A percentile compares a stretch with the other conserved stretches of the same genome.
phyloP scores from a whole-genome alignment of 2,888 invertebrate genomes.

The Syrphus vitripennis region DNA sequence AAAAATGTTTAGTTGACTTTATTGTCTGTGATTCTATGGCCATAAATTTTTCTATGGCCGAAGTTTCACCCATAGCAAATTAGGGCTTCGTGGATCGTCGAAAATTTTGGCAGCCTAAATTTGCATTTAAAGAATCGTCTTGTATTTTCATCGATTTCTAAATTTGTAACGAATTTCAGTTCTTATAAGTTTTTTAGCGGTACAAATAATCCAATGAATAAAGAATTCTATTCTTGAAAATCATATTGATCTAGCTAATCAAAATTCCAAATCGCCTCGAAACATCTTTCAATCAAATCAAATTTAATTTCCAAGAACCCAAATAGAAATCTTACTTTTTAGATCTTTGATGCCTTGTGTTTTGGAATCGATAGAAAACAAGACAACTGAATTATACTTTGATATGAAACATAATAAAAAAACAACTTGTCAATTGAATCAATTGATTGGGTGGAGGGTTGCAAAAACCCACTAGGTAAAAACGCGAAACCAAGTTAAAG shows the following conservation, averaged over 20 bases:
- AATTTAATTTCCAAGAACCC: background rate
- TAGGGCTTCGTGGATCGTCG: too few species aligned
- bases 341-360: background rate
- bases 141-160: too few species aligned
- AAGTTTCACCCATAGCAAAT: too few species aligned
- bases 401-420: constrained; percentile 10
- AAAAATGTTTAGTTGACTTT: too few species aligned
- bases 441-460: constrained; percentile 28
- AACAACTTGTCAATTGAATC: constrained; percentile 59
- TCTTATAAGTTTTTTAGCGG: background rate
- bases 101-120: too few species aligned
- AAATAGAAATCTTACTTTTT: background rate
- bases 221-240: background rate
- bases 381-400: background rate
- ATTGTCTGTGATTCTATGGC: too few species aligned
- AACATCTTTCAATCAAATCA: background rate
- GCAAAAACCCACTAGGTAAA: constrained; percentile 15
- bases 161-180: too few species aligned
- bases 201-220: background rate
- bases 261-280: background rate
- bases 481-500: background rate
- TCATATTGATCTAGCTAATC: background rate
- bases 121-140: too few species aligned
- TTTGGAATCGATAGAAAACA: background rate
- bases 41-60: too few species aligned